Evolutionary conservation across 1,140 invertebrate species (phyloP), one percentile per base, ranked within the genome.

Genomic region (Trachymyrmex cornetzi): DNA sequence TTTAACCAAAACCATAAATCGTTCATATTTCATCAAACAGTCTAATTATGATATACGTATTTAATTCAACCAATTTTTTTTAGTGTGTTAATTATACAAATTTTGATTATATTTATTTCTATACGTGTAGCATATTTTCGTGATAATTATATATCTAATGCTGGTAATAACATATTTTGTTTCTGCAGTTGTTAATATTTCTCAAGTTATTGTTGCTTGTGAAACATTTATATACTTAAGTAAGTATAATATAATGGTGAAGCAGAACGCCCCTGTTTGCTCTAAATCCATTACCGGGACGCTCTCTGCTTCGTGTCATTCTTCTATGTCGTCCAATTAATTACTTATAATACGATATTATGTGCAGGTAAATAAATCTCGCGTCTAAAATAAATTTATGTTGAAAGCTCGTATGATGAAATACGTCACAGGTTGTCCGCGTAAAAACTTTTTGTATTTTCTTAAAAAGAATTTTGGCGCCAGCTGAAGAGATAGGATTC

Each of bases 271-370:
- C n/a, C 7, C n/a, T 44, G 24, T 61, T 59, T 24, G 22, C 2
- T 75, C 44, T 75, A 74, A 82, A 82, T 82, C 24, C 44, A 82
- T 82, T 61, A 82, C 19, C 19, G 55, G 14, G 24, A 19, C 67
- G 5, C 3, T 74, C 38, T 80, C n/a, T 67, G 48, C 48, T 9
- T 4, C 30, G 48, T 59, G 66, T 74, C 64, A 57, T 71, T 72
- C n/a, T 61, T 55, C 57, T 22, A 12, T 24, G 27, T 74, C 27
- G 44, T 48, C 27, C 30, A 38, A 57, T 67, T 75, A 75, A 84
- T 59, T 84, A 75, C 24, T 50, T 50, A 27, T 34, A 61, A 82
- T 61, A 63, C 9, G 80, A 82, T 57, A 55, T 27, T 57, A 27
- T n/a, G 19, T 57, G 55, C 38, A 11, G 2, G 2, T 30, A 84